Evolutionary conservation across 2,113 vertebrate genomes (phyloP).

Genomic region (Rhombomys opimus): DNA sequence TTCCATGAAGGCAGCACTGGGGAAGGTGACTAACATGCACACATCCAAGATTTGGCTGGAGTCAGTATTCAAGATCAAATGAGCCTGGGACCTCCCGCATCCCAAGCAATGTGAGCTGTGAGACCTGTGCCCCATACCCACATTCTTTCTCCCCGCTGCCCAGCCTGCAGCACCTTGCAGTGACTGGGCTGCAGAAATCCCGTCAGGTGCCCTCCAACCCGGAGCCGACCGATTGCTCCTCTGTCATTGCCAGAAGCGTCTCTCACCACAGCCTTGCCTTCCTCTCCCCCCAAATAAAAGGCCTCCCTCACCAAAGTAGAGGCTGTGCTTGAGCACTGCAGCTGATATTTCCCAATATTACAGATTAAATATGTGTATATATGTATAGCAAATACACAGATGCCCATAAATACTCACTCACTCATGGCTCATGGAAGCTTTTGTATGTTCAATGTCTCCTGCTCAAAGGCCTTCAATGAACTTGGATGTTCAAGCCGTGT

Average conservation of each 20-base stretch:
- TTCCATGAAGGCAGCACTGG: background rate
- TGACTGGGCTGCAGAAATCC: background rate
- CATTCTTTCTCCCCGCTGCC: background rate
- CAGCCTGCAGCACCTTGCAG: background rate
- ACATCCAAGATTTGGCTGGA: background rate
- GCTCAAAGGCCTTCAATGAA: background rate
- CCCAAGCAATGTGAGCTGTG: background rate
- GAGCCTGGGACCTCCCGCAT: background rate
- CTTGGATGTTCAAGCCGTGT: background rate
- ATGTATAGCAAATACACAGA: slow-evolving; percentile 69
- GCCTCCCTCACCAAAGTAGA: background rate
- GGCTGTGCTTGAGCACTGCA: background rate
- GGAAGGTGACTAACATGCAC: background rate
- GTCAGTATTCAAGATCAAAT: background rate
- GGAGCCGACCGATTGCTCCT: background rate
- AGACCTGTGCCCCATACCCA: background rate
- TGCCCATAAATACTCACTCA: background rate
- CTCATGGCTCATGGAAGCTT: background rate
- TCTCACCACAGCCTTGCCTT: background rate
- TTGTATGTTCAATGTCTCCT: background rate
- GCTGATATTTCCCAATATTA: slow-evolving; percentile 33
- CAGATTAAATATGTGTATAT: slow-evolving; percentile 42
- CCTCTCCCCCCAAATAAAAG: slow-evolving; percentile 10
- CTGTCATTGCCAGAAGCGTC: background rate
- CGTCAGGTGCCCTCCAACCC: background rate